Conservation (phyloP, 2,113 vertebrate genomes). For the Plecturocebus donacophilus region DNA sequence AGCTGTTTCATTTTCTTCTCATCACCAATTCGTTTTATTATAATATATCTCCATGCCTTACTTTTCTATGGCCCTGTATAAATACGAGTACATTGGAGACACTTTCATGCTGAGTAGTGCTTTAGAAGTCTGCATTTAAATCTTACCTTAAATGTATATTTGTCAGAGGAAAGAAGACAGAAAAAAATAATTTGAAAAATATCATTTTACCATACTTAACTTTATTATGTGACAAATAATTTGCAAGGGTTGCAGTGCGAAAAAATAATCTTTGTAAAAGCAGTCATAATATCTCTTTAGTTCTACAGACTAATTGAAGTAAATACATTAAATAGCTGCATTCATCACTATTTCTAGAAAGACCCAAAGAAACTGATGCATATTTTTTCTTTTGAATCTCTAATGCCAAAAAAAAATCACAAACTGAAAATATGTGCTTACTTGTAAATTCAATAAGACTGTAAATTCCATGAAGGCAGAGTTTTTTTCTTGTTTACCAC, state of each 20-base stretch:
- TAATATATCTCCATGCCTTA: conserved; percentile 24
- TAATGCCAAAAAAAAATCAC: not conserved
- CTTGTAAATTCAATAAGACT: not conserved
- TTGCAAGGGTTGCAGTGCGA: not conserved
- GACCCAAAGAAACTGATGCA: not conserved
- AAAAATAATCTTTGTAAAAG: not conserved
- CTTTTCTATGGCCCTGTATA: conserved; percentile 7
- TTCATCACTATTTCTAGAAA: not conserved
- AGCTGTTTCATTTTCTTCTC: conserved; percentile 81
- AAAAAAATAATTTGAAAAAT: not conserved
- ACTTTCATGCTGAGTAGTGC: not conserved
- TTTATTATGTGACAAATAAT: not conserved
- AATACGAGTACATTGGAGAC: not conserved
- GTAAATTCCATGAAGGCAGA: not conserved
- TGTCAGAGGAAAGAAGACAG: not conserved
- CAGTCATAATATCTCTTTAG: not conserved
- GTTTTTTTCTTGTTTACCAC: not conserved
- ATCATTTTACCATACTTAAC: not conserved
- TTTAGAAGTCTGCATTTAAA: conserved; percentile 28
- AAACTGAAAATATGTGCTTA: not conserved
- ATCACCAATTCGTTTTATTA: conserved; percentile 61
- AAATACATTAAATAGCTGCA: not conserved
- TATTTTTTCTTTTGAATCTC: not conserved
- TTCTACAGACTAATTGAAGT: not conserved
- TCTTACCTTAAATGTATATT: not conserved